Base-by-base conservation (phyloP, 2,113 vertebrate genomes). In the Donacobius atricapilla region DNA sequence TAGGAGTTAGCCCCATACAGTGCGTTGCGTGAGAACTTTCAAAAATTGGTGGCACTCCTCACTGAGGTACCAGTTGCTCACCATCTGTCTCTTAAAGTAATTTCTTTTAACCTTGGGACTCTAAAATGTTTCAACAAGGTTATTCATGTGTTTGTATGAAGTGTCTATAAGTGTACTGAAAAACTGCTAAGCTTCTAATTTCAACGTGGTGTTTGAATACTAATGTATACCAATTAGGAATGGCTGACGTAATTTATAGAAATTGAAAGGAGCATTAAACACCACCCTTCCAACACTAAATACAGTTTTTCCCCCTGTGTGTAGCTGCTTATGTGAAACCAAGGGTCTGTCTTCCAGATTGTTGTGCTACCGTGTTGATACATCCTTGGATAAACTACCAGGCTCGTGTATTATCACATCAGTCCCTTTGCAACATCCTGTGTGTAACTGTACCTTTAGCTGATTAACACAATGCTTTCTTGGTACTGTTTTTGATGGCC, bases 181-280 rank as follows among this genome's bases (percentile, higher is more conserved):
- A 95, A 93, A 89, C 85, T 77, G 54, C 88, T 71, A 71, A 53
- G 83, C 83, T 76, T 91, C 85, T 91, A 70, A 83, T 91, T 95
- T 78, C 76, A 60, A 5, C 0, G 2, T 73, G 47, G 9, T 81
- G 48, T 89, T 93, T 89, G 95, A 93, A 92, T 93, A 42, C 72
- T 93, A 70, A 94, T 73, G 45, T 90, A 28, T 77, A 70, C 53
- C 64, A 84, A 44, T 93, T 95, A 93, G 89, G 48, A 87, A 90
- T 66, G 71, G 83, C 89, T 94, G 79, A 89, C 1, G 0, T 90
- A 90, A 93, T 93, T 96, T 87, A 71, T 63, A 40, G 76, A 90
- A 91, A 86, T 89, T 91, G 91, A 91, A 97, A 95, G 91, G 72
- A 91, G 40, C 86, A 40, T 89, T 91, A 94, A 93, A 77, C 51